Evolutionary conservation across 2,797 vertebrate genomes (phyloP), one percentile per base, ranked within the genome.

Genomic region (Cuniculus paca): DNA sequence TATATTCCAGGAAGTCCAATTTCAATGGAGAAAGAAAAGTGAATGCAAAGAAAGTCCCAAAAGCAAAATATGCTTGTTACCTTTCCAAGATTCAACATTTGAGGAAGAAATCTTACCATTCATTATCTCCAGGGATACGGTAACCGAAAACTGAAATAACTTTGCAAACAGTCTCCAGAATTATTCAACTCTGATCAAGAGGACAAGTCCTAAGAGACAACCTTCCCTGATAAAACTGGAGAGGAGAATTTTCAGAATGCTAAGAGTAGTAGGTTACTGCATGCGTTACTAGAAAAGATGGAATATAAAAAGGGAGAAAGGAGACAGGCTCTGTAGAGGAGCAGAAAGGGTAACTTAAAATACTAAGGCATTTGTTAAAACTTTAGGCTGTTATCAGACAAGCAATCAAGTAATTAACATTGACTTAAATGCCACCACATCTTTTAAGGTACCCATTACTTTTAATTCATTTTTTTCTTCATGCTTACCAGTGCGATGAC

Each of bases 61-160:
- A 84, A 91, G 87, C 81, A 88, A 91, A 96, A 97, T 87, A 52
- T 16, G 54, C 96, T 90, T 92, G 72, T 90, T 97, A 96, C 79
- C 84, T 94, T 94, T 86, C 95, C 90, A 88, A 78, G 75, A 58
- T 39, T 97, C 68, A 45, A 81, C 93, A 82, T 74, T 92, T 80
- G 1, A 91, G 79, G 65, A 90, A 79, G 91, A 97, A 95, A 96
- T 91, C 95, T 97, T 93, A 89, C 92, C 81, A 86, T 74, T 96
- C 93, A 89, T 97, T 92, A 97, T 75, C 96, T 81, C 78, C 39
- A 93, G 96, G 88, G 95, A 96, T 82, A 68, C 31, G 78, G 84
- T 80, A 96, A 95, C 89, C 7, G 34, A 96, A 83, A 98, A 90
- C 22, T 88, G 82, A 98, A 97, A 91, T n/a, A 88, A 94, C 83